These are phyloP conservation scores for Matsumurasca onukii DNA, from an alignment of 1,140 invertebrate species.

Conservation along the genomic window DNA sequence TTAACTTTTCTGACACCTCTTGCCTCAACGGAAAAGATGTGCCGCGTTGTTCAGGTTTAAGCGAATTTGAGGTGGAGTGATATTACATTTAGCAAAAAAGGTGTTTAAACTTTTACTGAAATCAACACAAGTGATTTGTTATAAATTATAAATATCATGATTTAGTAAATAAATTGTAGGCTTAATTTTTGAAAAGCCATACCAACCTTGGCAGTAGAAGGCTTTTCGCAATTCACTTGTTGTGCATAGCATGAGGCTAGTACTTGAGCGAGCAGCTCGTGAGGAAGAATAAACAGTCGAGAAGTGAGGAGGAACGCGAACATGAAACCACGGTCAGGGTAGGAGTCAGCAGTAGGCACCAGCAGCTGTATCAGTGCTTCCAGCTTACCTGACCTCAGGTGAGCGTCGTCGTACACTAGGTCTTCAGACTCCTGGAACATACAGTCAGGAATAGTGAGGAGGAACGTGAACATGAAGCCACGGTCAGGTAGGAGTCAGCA, in stretches of 20 bases:
- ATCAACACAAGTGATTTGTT: no score
- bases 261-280: conserved; percentile 83
- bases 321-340: conserved; percentile 83
- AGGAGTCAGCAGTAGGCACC: conserved; percentile 85
- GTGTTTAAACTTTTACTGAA: no score
- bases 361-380: conserved; percentile 86
- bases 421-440: no score
- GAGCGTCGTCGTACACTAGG: conserved; percentile 82
- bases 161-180: no score
- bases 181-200: no score
- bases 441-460: no score
- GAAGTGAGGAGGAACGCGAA: conserved; percentile 93
- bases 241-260: conserved; percentile 59
- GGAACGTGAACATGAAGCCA: conserved; percentile 88
- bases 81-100: no score
- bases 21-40: no score
- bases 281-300: conserved; percentile 86
- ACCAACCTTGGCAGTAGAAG: conserved; percentile 48
- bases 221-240: conserved; percentile 55
- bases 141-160: no score
- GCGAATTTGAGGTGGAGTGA: no score
- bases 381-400: conserved; percentile 80
- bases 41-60: no score
- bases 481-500: conserved; percentile 81
- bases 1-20: no score